These are phyloP conservation scores for Seriola aureovittata DNA, from an alignment of 2,113 vertebrate species.

Conservation along the genomic window DNA sequence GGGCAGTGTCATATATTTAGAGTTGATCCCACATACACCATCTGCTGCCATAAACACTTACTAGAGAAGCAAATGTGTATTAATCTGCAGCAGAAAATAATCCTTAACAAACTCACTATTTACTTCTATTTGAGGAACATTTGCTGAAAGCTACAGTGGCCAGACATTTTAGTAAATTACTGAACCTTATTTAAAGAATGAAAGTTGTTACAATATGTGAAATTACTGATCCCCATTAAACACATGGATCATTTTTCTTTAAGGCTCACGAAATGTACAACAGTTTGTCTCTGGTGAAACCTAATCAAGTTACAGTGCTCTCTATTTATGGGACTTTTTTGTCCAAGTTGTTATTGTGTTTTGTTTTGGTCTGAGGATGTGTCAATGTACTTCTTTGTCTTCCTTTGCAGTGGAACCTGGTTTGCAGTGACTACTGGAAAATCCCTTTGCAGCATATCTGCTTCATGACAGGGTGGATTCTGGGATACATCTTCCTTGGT, in stretches of 20 bases:
- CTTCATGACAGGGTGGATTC: constrained; percentile 88
- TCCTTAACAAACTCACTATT: too few relatives aligned
- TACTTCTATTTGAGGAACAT: too few relatives aligned
- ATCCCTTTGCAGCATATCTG: constrained; percentile 89
- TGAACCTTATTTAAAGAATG: background rate
- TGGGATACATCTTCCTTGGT: constrained; percentile 88
- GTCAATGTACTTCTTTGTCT: background rate
- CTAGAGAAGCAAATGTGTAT: too few relatives aligned
- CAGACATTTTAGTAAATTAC: background rate
- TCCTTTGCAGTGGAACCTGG: constrained; percentile 88
- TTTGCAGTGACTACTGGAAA: constrained; percentile 89
- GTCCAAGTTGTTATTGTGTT: background rate
- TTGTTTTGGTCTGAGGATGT: background rate
- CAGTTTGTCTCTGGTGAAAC: background rate
- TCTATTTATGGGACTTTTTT: background rate
- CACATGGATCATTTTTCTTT: background rate
- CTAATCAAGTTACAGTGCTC: background rate
- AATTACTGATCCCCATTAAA: background rate
- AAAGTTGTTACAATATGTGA: background rate
- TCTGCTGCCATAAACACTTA: too few relatives aligned
- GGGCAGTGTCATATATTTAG: too few relatives aligned
- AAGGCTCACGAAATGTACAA: background rate
- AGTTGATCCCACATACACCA: too few relatives aligned
- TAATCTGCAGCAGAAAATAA: too few relatives aligned
- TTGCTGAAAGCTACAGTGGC: background rate